A percentile compares a stretch with the other conserved stretches of the same genome.
Evolutionary conservation across 2,888 invertebrate genomes (phyloP).

Genomic region (Hypselothyrea guttata): DNA sequence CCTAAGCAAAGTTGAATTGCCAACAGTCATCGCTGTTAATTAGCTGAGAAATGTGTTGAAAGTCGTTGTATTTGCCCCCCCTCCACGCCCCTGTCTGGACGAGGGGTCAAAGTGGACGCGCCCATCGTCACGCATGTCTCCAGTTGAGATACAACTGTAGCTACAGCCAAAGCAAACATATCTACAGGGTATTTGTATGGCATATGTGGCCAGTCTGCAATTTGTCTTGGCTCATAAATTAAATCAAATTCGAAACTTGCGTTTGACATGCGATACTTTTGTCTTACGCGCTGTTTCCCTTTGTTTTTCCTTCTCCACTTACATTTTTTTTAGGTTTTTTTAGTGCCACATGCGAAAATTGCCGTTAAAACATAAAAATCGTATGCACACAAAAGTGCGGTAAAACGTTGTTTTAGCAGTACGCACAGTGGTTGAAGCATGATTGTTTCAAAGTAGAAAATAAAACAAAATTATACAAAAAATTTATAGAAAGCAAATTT

Average conservation of each 20-base stretch:
- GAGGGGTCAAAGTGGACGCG: conserved; percentile 47
- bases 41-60: conserved; percentile 58
- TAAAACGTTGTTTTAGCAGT: conserved; percentile 3
- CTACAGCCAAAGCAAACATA: conserved; percentile 1
- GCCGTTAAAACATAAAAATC: conserved; percentile 60
- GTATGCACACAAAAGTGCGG: conserved; percentile 36
- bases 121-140: conserved; percentile 55
- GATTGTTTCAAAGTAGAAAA: not conserved
- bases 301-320: too few species aligned
- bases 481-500: too few species aligned
- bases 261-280: conserved; percentile 71
- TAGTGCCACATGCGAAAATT: conserved; percentile 46
- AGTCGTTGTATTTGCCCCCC: conserved; percentile 1
- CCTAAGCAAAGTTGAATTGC: conserved; percentile 22
- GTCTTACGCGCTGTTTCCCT: conserved; percentile 14
- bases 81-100: not conserved
- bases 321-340: conserved; percentile 20
- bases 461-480: not conserved
- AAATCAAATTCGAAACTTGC: conserved; percentile 70
- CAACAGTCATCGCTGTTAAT: conserved; percentile 55
- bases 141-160: conserved; percentile 6
- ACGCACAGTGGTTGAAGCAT: conserved; percentile 28
- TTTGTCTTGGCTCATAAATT: conserved; percentile 71
- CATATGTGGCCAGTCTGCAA: conserved; percentile 48
- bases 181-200: conserved; percentile 17